phyloP scores from a whole-genome alignment of 1,140 invertebrate species.

The Epicauta chinensis region DNA sequence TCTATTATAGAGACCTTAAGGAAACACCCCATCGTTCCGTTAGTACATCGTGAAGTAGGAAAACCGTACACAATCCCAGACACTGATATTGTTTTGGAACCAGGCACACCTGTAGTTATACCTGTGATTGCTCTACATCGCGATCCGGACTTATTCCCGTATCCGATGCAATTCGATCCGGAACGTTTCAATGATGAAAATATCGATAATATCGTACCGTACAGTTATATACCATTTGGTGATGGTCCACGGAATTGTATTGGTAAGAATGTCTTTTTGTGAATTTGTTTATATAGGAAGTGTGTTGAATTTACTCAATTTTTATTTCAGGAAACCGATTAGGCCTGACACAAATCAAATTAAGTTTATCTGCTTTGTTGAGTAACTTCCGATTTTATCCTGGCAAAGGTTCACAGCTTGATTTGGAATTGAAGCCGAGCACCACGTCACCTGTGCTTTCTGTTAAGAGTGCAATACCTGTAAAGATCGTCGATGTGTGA shows the following conservation, averaged over 20 bases:
- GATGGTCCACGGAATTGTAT: slow-evolving; percentile 60
- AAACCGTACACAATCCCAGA: slow-evolving; percentile 47
- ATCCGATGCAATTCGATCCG: slow-evolving; percentile 58
- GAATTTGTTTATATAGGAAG: background rate
- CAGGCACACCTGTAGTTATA: slow-evolving; percentile 49
- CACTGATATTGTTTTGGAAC: slow-evolving; percentile 41
- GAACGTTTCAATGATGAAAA: slow-evolving; percentile 32
- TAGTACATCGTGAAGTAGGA: slow-evolving; percentile 38
- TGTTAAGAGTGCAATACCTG: no score
- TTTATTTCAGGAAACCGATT: no score
- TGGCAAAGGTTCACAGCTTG: no score
- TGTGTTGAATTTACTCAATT: no score
- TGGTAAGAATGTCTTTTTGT: slow-evolving; percentile 40
- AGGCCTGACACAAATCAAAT: no score
- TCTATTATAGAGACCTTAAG: slow-evolving; percentile 39
- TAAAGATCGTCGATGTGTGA: no score
- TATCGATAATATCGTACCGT: slow-evolving; percentile 42
- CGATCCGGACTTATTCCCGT: slow-evolving; percentile 52
- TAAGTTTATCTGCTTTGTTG: no score
- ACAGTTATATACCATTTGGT: slow-evolving; percentile 63
- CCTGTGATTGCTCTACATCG: slow-evolving; percentile 52
- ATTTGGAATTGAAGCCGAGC: no score
- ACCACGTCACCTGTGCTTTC: no score
- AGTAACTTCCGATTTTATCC: no score
- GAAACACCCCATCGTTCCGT: slow-evolving; percentile 45